A percentile compares a stretch with the other conserved stretches of the same genome.
These are phyloP conservation scores for fruit fly (Drosophila melanogaster) DNA, from an alignment of 1,140 invertebrate genomes.

Conservation along the genomic window Release_6_plus_ISO1_MT NT_033777.3:29261001-29261500, in stretches of 20 bases:
- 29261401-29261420: constrained; percentile 79
- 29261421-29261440: constrained; percentile 69
- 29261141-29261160: constrained; percentile 40
- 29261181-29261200: constrained; percentile 33
- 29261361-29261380: constrained; percentile 51
- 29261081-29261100: constrained; percentile 76
- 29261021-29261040: constrained; percentile 83
- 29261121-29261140: constrained; percentile 54
- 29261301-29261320: constrained; percentile 67
- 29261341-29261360: constrained; percentile 51
- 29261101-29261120: constrained; percentile 54
- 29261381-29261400: constrained; percentile 38
- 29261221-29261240: constrained; percentile 7
- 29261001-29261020: constrained; percentile 62
- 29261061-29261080: constrained; percentile 72
- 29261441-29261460: constrained; percentile 63
- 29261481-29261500: constrained; percentile 23
- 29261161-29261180: constrained; percentile 54
- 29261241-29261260: constrained; percentile 29
- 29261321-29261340: constrained; percentile 54
- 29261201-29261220: constrained; percentile 26
- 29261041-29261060: constrained; percentile 67
- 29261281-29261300: constrained; percentile 36
- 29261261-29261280: constrained; percentile 59
- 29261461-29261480: constrained; percentile 66